A percentile compares a stretch with the other conserved stretches of the same genome.
phyloP scores from a whole-genome alignment of 1,140 invertebrate genomes.

The Caenorhabditis latens region DNA sequence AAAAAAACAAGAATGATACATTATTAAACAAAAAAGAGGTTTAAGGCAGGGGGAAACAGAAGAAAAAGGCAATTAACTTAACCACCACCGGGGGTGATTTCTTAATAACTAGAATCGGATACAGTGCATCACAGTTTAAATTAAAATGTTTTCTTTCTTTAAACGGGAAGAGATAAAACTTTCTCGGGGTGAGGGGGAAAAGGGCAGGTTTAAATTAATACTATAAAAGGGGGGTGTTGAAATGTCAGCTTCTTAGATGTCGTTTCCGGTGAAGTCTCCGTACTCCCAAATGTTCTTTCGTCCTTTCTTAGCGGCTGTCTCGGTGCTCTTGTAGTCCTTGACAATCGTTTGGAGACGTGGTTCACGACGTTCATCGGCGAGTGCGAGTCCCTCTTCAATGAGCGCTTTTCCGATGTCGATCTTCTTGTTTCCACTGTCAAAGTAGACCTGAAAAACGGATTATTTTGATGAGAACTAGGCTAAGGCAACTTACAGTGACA shows the following conservation, averaged over 20 bases:
- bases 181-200: neutral
- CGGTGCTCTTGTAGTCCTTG: constrained; percentile 68
- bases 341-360: constrained; percentile 85
- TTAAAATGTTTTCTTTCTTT: too few relatives aligned
- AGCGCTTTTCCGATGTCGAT: constrained; percentile 88
- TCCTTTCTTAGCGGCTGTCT: too few relatives aligned
- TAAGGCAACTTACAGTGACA: constrained; percentile 67
- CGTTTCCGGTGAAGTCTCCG: constrained; percentile 75
- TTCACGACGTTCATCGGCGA: constrained; percentile 87
- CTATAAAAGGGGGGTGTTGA: neutral
- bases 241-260: constrained; percentile 65
- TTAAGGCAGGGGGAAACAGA: neutral
- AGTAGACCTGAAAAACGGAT: constrained; percentile 43
- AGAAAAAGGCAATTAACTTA: neutral
- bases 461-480: neutral
- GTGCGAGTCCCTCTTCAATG: constrained; percentile 87
- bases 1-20: neutral
- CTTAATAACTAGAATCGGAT: constrained; percentile 39
- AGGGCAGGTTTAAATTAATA: neutral
- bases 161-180: constrained; percentile 16
- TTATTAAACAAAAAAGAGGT: constrained; percentile 28
- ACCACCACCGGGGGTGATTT: constrained; percentile 6
- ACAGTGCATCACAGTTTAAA: constrained; percentile 24
- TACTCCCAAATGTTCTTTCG: constrained; percentile 75
- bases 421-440: constrained; percentile 81